Evolutionary conservation across 1,140 invertebrate species (phyloP).

Genomic region (Nasonia vitripennis): DNA sequence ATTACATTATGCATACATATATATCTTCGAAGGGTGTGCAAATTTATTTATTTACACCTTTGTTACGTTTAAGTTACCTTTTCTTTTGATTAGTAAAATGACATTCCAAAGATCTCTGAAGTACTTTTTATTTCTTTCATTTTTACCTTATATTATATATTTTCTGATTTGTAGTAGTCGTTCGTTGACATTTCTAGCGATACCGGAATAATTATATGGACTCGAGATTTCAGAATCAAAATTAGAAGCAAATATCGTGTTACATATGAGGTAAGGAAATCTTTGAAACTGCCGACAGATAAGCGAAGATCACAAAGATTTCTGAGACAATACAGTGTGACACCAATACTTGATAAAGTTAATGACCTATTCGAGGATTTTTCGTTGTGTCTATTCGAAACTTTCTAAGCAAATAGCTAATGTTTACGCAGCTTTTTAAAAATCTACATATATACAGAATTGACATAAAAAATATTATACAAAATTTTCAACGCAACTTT

Average conservation of each 20-base stretch:
- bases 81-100: constrained; percentile 52
- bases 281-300: constrained; percentile 15
- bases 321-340: constrained; percentile 29
- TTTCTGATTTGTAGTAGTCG: not conserved
- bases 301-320: constrained; percentile 1
- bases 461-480: not conserved
- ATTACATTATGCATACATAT: constrained; percentile 3
- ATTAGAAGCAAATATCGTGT: constrained; percentile 1
- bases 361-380: not conserved
- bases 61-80: constrained; percentile 52
- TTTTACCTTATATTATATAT: constrained; percentile 27
- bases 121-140: constrained; percentile 39
- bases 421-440: constrained; percentile 10
- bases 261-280: constrained; percentile 13
- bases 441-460: not conserved
- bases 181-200: not conserved
- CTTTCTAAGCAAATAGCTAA: not conserved
- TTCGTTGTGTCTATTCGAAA: not conserved
- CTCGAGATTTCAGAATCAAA: not conserved
- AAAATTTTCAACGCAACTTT: constrained; percentile 1
- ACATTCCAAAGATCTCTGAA: constrained; percentile 51
- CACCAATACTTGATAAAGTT: constrained; percentile 5
- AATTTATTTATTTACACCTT: constrained; percentile 50
- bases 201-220: not conserved
- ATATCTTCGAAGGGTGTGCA: constrained; percentile 21